Percentiles rank a stretch among this genome's conserved stretches.
Evolutionary conservation across 2,797 vertebrate genomes (phyloP).

Genomic region (Alfaro cultratus): DNA sequence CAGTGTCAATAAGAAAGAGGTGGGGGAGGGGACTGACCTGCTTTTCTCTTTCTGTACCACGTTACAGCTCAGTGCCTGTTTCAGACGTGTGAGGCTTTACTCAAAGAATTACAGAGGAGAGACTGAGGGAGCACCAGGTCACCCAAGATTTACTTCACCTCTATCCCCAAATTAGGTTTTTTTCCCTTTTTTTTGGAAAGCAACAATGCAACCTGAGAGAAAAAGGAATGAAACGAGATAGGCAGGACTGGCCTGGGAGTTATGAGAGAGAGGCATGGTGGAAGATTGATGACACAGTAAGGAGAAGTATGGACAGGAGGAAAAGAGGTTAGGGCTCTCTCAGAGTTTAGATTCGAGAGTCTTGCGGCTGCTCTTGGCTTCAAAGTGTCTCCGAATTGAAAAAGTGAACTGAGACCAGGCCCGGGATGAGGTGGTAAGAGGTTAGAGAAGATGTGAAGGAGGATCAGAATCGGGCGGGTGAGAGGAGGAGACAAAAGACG

Average conservation of each 20-base stretch:
- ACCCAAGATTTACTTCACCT: conserved; percentile 80
- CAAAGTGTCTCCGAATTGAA: conserved; percentile 77
- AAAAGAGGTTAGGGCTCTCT: conserved; percentile 61
- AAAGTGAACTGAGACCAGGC: conserved; percentile 70
- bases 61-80: conserved; percentile 67
- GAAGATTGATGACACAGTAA: conserved; percentile 73
- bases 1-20: conserved; percentile 34
- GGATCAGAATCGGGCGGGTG: conserved; percentile 29
- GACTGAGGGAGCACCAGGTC: conserved; percentile 66
- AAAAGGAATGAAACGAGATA: conserved; percentile 62
- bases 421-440: conserved; percentile 61
- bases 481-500: conserved; percentile 44
- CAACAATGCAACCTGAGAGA: conserved; percentile 62
- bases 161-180: conserved; percentile 75
- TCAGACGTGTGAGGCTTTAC: conserved; percentile 49
- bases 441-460: conserved; percentile 25
- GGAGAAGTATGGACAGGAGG: conserved; percentile 61
- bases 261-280: conserved; percentile 27
- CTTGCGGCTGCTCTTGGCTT: conserved; percentile 61
- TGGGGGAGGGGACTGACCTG: conserved; percentile 38
- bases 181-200: conserved; percentile 10
- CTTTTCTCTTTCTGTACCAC: conserved; percentile 69
- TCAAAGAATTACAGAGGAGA: conserved; percentile 42
- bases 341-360: conserved; percentile 61
- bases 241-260: conserved; percentile 46